A percentile compares a stretch with the other conserved stretches of the same genome.
These are phyloP conservation scores for Polietes domitor DNA, from an alignment of 2,888 invertebrate genomes.

Conservation along the genomic window DNA sequence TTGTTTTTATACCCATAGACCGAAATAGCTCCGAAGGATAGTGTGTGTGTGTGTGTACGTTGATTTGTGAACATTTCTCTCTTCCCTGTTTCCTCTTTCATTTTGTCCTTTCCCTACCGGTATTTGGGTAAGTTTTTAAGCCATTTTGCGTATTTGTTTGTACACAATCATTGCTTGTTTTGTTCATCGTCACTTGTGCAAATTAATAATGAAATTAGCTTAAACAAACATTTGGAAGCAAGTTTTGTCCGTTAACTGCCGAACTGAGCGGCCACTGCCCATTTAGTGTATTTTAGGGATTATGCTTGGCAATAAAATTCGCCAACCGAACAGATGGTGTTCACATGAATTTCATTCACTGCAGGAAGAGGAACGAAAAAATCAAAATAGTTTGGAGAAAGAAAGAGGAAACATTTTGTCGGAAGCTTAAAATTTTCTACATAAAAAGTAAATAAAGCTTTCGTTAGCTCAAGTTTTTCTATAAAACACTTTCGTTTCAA, in stretches of 20 bases:
- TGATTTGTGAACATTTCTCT: not conserved
- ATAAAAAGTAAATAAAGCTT: too few species aligned
- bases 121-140: slow-evolving; percentile 53
- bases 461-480: too few species aligned
- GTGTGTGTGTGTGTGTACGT: not conserved
- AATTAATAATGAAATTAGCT: slow-evolving; percentile 64
- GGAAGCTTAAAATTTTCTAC: too few species aligned
- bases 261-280: slow-evolving; percentile 12
- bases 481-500: too few species aligned
- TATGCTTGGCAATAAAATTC: slow-evolving; percentile 55
- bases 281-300: slow-evolving; percentile 43
- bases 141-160: slow-evolving; percentile 26
- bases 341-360: not conserved
- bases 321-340: slow-evolving; percentile 51
- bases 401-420: too few species aligned
- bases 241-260: slow-evolving; percentile 25
- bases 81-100: not conserved
- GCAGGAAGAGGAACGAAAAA: too few species aligned
- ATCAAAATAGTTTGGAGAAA: too few species aligned
- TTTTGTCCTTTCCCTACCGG: slow-evolving; percentile 7
- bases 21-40: not conserved
- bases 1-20: not conserved
- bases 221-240: slow-evolving; percentile 36
- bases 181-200: slow-evolving; percentile 30
- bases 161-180: slow-evolving; percentile 7